A percentile compares a stretch with the other conserved stretches of the same genome.
Conservation (phyloP, 2,113 vertebrate species). For the Mobula hypostoma region DNA sequence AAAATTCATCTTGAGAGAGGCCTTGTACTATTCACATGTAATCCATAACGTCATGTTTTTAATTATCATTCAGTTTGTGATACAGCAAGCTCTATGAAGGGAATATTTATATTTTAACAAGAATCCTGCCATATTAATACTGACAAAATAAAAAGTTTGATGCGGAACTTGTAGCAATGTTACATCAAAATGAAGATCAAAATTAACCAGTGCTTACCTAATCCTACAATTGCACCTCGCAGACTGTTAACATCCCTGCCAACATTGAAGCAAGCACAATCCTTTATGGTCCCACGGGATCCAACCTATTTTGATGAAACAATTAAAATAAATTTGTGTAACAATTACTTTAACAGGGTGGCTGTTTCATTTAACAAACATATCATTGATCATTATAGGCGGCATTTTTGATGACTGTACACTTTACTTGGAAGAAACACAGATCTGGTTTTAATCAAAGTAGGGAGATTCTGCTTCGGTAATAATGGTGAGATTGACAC, state of each 20-base stretch:
- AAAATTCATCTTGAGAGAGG: neutral
- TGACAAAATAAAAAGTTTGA: neutral
- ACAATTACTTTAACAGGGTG: neutral
- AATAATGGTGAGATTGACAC: neutral
- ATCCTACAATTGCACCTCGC: slow-evolving; percentile 64
- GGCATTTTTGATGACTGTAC: neutral
- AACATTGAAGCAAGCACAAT: slow-evolving; percentile 60
- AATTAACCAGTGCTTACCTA: slow-evolving; percentile 57
- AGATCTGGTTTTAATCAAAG: neutral
- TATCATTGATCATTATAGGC: neutral
- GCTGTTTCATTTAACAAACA: neutral
- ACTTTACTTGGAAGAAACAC: neutral
- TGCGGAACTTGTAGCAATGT: neutral
- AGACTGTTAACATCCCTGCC: slow-evolving; percentile 64
- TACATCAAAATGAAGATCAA: neutral
- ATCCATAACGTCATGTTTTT: neutral
- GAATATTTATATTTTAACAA: neutral
- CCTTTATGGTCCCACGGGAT: slow-evolving; percentile 61
- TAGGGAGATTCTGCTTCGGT: neutral
- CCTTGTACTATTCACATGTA: neutral
- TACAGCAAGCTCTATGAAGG: neutral
- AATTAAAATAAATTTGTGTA: neutral
- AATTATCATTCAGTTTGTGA: neutral
- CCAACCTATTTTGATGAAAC: slow-evolving; percentile 52
- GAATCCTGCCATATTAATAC: neutral